Evolutionary conservation across 1,140 invertebrate species (phyloP), one percentile per base, ranked within the genome.

Genomic region (Panagrolaimus sp.): DNA sequence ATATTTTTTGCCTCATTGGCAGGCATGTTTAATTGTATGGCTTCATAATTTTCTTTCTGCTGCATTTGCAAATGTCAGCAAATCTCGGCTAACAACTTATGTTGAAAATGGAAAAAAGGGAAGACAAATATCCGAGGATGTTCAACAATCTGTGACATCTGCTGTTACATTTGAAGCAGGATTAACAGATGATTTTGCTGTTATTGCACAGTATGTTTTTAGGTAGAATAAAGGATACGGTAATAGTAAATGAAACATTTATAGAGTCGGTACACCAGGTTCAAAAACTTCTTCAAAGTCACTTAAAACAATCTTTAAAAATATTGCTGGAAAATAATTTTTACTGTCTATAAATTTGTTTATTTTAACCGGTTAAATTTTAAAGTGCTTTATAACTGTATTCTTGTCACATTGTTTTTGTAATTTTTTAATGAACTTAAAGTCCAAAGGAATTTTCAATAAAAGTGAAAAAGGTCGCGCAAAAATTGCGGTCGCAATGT

Each of bases 1-100:
- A 44, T 91, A 93, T 83, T 97, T 96, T 83, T 92, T 90, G 43
- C 89, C 90, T 72, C 90, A 92, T 68, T 97, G 93, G 93, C 93
- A 96, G 83, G 94, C 96, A 80, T 94, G 91, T 48, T 88, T 94
- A 77, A 84, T 93, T 47, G 88, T 96, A n/a, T 95, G 93, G 0
- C 85, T 97, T 24, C 91, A 94, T 81, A 97, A 97, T 85, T 92
- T 96, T 79, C 86, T 97, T 45, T 90, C 92, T 26, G 91, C 91
- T 43, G 89, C 94, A 58, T 93, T 87, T 38, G 83, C 85, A 69
- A 80, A 80, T 21, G 84, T 87, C 77, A 81, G 84, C 84, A 84
- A 85, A 79, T 84, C 84, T 83, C 73, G 45, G 38, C 38, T 74
- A 43, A 17, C 68, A 8, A 83, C 88, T 94, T 45, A 83, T 86